phyloP scores from a whole-genome alignment of 2,797 vertebrate genomes.

The Phrynocephalus guinanensis region DNA sequence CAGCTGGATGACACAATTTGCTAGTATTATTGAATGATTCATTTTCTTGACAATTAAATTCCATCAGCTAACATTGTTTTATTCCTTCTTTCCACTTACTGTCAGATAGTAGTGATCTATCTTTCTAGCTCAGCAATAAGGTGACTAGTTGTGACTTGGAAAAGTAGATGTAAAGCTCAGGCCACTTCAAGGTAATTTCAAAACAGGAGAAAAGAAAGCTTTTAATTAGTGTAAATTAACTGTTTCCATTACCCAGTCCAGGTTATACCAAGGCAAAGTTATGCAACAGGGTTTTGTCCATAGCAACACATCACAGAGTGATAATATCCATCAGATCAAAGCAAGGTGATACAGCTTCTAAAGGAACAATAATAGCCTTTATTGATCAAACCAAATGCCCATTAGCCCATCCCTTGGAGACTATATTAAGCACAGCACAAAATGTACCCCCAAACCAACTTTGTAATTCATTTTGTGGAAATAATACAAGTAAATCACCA shows the following conservation, averaged over 20 bases:
- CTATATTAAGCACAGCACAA: too few relatives aligned
- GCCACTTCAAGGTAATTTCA: neutral
- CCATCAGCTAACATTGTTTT: slow-evolving; percentile 38
- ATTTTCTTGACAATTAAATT: slow-evolving; percentile 72
- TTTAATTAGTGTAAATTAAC: too few relatives aligned
- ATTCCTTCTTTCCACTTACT: slow-evolving; percentile 2
- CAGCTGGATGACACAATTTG: slow-evolving; percentile 28
- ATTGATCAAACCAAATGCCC: neutral
- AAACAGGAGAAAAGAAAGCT: too few relatives aligned
- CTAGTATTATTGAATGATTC: slow-evolving; percentile 27
- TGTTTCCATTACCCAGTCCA: too few relatives aligned
- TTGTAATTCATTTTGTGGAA: neutral
- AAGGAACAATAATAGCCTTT: neutral
- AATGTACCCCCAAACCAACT: too few relatives aligned
- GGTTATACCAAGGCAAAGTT: too few relatives aligned
- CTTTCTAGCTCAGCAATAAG: neutral
- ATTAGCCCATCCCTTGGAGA: neutral
- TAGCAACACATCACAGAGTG: neutral
- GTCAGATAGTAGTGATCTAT: neutral
- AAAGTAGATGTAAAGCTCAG: neutral
- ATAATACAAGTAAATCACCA: neutral
- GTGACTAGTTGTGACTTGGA: neutral
- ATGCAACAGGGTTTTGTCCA: neutral
- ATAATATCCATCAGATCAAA: neutral
- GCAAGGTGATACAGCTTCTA: too few relatives aligned